These are phyloP conservation scores for Bradysia coprophila DNA, from an alignment of 1,140 invertebrate genomes.

Conservation along the genomic window DNA sequence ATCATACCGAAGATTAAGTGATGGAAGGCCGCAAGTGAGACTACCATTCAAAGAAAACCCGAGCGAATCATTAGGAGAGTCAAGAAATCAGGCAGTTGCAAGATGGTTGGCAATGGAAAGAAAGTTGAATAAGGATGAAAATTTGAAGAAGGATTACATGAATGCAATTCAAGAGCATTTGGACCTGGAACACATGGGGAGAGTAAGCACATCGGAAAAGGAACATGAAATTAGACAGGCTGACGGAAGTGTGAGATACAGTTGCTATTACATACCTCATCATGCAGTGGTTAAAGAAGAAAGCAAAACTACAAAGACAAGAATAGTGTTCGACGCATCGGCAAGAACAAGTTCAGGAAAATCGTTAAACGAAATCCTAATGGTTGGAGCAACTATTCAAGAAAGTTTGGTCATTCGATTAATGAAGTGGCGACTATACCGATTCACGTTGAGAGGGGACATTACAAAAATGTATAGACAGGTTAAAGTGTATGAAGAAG, in stretches of 20 bases:
- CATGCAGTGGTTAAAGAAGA: slow-evolving; percentile 9
- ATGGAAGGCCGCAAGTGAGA: background rate
- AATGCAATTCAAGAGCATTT: background rate
- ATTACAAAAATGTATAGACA: slow-evolving; percentile 15
- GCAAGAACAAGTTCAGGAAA: slow-evolving; percentile 7
- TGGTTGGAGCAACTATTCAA: slow-evolving; percentile 17
- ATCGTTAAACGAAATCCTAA: slow-evolving; percentile 14
- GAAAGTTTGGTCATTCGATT: slow-evolving; percentile 19
- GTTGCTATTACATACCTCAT: slow-evolving; percentile 8
- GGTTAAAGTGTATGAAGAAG: slow-evolving; percentile 2
- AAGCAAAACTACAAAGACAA: slow-evolving; percentile 7
- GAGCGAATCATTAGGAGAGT: background rate
- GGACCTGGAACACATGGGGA: background rate
- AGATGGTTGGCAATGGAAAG: background rate
- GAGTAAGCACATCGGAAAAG: background rate
- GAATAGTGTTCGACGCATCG: slow-evolving; percentile 10
- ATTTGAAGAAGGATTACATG: background rate
- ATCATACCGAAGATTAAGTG: background rate
- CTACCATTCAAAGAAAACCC: background rate
- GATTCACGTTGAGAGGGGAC: slow-evolving; percentile 12
- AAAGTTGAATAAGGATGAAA: background rate
- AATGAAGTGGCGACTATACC: slow-evolving; percentile 13
- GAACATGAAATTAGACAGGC: background rate
- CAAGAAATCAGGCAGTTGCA: background rate
- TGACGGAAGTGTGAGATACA: background rate